phyloP scores from a whole-genome alignment of 2,113 vertebrate species.

The Charadrius vociferus region DNA sequence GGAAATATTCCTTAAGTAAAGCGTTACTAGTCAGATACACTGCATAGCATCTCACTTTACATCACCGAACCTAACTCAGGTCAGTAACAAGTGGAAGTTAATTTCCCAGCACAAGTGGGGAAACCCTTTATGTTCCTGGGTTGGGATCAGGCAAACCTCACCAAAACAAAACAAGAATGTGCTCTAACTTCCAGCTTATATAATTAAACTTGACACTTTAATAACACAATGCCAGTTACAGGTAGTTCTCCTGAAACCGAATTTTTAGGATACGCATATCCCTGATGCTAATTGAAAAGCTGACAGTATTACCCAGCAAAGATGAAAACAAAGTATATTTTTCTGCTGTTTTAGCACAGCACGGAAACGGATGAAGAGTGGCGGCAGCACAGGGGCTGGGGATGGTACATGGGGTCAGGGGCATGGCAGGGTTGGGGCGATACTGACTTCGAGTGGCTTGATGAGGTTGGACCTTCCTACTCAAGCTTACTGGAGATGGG shows the following conservation, averaged over 20 bases:
- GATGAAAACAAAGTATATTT: background rate
- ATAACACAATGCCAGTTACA: background rate
- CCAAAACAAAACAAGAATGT: background rate
- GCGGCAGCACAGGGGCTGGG: background rate
- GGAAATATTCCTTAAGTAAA: background rate
- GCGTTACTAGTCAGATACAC: rapidly evolving
- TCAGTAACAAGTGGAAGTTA: background rate
- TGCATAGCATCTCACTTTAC: background rate
- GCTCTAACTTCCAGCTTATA: background rate
- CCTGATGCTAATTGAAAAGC: background rate
- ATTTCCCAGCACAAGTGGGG: background rate
- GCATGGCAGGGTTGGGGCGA: background rate
- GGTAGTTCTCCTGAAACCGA: background rate
- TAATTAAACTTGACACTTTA: background rate
- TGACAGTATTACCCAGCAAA: background rate
- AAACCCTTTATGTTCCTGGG: background rate
- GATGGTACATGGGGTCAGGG: background rate
- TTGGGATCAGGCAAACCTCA: background rate
- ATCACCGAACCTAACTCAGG: rapidly evolving
- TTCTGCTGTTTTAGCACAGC: background rate
- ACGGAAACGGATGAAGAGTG: background rate
- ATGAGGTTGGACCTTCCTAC: background rate
- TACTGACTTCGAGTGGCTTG: background rate
- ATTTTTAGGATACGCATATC: background rate
- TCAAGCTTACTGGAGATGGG: background rate